Percentiles rank a stretch among this genome's conserved stretches.
Conservation (phyloP, 2,888 invertebrate species). For the Oscheius myriophilus region DNA sequence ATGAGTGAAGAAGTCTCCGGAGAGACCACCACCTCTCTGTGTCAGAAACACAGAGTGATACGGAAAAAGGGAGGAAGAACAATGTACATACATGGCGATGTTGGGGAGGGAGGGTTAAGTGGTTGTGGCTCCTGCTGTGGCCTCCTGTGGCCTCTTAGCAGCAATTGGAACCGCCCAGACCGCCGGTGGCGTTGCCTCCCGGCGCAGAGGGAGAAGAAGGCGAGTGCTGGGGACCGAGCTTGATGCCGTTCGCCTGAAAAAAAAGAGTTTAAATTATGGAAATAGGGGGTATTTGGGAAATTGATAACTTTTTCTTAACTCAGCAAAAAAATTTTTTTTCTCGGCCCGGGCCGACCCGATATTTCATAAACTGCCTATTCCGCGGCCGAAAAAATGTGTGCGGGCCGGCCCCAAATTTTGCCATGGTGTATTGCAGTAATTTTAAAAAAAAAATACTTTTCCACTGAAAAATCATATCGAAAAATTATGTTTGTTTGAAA, state of each 20-base stretch:
- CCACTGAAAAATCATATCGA: too few species aligned
- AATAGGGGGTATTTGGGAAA: not conserved
- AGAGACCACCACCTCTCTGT: too few species aligned
- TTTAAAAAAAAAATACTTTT: too few species aligned
- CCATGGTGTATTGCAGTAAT: too few species aligned
- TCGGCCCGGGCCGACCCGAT: too few species aligned
- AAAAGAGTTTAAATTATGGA: not conserved
- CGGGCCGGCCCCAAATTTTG: too few species aligned
- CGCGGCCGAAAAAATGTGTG: too few species aligned
- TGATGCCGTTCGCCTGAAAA: slow-evolving; percentile 96
- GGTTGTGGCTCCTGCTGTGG: not conserved
- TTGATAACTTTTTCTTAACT: not conserved
- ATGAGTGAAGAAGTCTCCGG: too few species aligned
- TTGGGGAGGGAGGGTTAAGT: slow-evolving; percentile 6
- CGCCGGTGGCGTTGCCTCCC: slow-evolving; percentile 44
- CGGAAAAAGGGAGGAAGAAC: not conserved
- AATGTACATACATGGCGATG: slow-evolving; percentile 25
- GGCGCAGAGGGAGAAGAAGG: slow-evolving; percentile 81
- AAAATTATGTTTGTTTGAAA: too few species aligned
- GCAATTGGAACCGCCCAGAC: slow-evolving; percentile 47
- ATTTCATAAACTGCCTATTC: too few species aligned
- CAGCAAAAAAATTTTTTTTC: not conserved
- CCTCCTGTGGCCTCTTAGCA: slow-evolving; percentile 34
- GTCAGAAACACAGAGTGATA: too few species aligned
- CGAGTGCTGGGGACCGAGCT: slow-evolving; percentile 98